Conservation (phyloP, 1,140 invertebrate species). For the Glossosoma conforme region DNA sequence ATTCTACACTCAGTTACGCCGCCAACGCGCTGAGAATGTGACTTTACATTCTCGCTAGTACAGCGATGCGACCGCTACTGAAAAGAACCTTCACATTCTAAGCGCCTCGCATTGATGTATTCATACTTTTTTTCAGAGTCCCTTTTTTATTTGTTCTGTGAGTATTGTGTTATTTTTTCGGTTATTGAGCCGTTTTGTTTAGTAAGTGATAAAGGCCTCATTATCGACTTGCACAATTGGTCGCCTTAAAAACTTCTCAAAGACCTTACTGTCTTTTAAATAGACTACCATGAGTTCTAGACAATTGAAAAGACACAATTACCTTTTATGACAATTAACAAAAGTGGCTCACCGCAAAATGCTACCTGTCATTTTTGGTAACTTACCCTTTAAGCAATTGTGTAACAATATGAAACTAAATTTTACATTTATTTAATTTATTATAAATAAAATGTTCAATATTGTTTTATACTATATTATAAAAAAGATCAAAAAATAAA, state of each 20-base stretch:
- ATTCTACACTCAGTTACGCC: constrained; percentile 51
- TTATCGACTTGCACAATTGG: constrained; percentile 14
- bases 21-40: constrained; percentile 23
- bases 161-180: constrained; percentile 27
- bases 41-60: constrained; percentile 8
- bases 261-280: constrained; percentile 16
- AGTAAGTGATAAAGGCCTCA: constrained; percentile 20
- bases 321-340: no score
- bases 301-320: no score
- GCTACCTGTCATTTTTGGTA: no score
- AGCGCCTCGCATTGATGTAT: constrained; percentile 21
- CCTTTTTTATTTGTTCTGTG: constrained; percentile 17
- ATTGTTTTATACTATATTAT: no score
- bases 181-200: constrained; percentile 27
- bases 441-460: no score
- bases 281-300: no score
- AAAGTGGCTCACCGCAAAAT: no score
- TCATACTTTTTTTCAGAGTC: constrained; percentile 20
- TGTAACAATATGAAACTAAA: no score
- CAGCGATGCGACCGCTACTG: constrained; percentile 17
- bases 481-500: no score
- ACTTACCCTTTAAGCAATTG: no score
- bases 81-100: constrained; percentile 22
- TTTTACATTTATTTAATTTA: no score
- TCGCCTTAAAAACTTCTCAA: constrained; percentile 7